Conservation (phyloP, 2,113 vertebrate species). For the Dromaius novaehollandiae region DNA sequence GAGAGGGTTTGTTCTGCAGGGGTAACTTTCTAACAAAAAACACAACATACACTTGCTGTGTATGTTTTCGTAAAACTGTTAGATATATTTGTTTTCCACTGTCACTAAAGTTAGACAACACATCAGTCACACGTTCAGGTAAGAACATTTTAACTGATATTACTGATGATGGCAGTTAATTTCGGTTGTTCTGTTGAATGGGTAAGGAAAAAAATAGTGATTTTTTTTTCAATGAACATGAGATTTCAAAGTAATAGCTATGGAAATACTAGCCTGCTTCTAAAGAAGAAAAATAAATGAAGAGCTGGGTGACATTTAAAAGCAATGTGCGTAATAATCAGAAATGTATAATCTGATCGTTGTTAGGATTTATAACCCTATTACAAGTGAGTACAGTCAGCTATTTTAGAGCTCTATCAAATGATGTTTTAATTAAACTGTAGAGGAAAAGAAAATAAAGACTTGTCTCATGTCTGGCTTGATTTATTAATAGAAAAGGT, state of each 20-base stretch:
- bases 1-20: neutral
- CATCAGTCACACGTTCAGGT: neutral
- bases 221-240: neutral
- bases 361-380: conserved; percentile 53
- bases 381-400: conserved; percentile 44
- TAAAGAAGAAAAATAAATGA: neutral
- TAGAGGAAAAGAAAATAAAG: conserved; percentile 53
- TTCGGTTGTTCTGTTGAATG: neutral
- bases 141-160: neutral
- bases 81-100: neutral
- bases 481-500: conserved; percentile 44
- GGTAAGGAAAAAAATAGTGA: neutral
- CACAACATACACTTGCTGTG: neutral
- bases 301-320: conserved; percentile 32
- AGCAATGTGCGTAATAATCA: conserved; percentile 27
- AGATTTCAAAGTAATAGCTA: neutral
- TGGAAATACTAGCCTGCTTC: neutral
- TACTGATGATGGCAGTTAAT: neutral
- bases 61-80: neutral
- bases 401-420: conserved; percentile 41
- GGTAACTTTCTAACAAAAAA: neutral
- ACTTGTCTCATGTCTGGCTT: conserved; percentile 43
- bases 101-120: neutral
- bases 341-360: conserved; percentile 27
- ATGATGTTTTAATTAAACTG: conserved; percentile 46